These are phyloP conservation scores for Gobius niger DNA, from an alignment of 2,113 vertebrate species.

Conservation along the genomic window DNA sequence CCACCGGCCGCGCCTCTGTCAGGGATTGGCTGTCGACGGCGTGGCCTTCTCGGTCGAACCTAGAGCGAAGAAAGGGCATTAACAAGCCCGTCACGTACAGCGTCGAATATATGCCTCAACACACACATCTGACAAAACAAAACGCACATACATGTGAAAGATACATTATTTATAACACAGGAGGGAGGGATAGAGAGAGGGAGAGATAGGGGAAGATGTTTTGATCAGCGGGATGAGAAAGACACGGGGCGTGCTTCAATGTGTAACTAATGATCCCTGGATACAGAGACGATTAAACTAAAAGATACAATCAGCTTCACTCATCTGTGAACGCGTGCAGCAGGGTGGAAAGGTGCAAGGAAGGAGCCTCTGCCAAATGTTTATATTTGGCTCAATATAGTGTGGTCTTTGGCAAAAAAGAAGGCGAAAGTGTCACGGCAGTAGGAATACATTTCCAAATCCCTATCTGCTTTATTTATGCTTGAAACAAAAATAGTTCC, in stretches of 20 bases:
- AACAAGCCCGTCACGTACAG: conserved; percentile 11
- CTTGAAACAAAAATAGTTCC: too few species aligned
- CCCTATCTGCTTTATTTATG: too few species aligned
- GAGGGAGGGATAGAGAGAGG: not conserved
- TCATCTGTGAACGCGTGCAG: not conserved
- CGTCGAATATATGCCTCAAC: not conserved
- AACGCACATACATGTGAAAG: conserved; percentile 5
- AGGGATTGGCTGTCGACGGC: conserved; percentile 80
- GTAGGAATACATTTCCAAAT: too few species aligned
- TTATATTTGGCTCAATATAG: not conserved
- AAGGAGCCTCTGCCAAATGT: not conserved
- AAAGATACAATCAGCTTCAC: conserved; percentile 24
- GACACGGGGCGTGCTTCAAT: conserved; percentile 26
- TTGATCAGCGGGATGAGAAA: conserved; percentile 35
- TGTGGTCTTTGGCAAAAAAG: not conserved
- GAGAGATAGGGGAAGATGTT: not conserved
- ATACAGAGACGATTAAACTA: conserved; percentile 41
- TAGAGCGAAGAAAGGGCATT: conserved; percentile 45
- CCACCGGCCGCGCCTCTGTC: conserved; percentile 72
- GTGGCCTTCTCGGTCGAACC: conserved; percentile 86
- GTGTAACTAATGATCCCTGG: conserved; percentile 28
- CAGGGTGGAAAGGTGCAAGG: not conserved
- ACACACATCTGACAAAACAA: not conserved
- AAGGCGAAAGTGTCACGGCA: not conserved
- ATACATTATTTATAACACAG: conserved; percentile 18